Evolutionary conservation across 1,140 invertebrate species (phyloP).

Genomic region (Aricia agestis): DNA sequence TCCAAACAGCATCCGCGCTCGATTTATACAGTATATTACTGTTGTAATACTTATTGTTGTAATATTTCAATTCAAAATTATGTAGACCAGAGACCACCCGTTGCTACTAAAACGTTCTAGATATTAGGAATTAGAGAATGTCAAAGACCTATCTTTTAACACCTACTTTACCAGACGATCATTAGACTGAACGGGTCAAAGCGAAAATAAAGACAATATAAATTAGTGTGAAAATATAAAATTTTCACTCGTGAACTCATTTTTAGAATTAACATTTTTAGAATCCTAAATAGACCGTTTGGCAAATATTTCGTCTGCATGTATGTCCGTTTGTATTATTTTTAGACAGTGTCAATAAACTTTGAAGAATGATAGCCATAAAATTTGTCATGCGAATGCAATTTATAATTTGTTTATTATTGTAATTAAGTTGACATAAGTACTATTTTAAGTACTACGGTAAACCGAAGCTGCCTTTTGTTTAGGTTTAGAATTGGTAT

Average conservation of each 20-base stretch:
- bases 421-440: neutral
- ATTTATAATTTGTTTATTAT: neutral
- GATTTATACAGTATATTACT: too few relatives aligned
- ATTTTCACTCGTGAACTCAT: neutral
- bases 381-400: neutral
- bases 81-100: neutral
- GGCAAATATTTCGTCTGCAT: neutral
- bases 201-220: neutral
- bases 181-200: neutral
- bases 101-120: neutral
- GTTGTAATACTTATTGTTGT: too few relatives aligned
- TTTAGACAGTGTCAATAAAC: slow-evolving; percentile 8
- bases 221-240: neutral
- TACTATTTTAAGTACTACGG: too few relatives aligned
- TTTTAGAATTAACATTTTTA: slow-evolving; percentile 8
- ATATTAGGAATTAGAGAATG: neutral
- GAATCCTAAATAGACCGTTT: slow-evolving; percentile 2
- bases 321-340: neutral
- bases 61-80: too few relatives aligned
- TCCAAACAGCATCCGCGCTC: too few relatives aligned
- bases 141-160: neutral
- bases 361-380: neutral
- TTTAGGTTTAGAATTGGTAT: too few relatives aligned
- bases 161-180: neutral
- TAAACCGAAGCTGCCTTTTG: too few relatives aligned